phyloP scores from a whole-genome alignment of 2,797 vertebrate species.

The Hybognathus amarus region DNA sequence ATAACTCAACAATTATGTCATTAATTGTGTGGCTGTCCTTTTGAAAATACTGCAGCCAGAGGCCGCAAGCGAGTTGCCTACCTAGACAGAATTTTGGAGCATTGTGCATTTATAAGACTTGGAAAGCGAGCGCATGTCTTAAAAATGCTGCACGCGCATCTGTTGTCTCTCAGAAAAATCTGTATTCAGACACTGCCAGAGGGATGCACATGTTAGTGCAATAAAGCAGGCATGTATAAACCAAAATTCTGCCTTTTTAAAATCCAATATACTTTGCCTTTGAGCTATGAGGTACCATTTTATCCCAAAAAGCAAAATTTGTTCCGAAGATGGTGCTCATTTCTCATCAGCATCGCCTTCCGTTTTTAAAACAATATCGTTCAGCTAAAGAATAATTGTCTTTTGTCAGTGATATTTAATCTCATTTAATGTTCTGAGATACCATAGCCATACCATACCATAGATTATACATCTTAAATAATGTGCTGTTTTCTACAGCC shows the following conservation, averaged over 20 bases:
- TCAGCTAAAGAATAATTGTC: not conserved
- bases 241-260: not conserved
- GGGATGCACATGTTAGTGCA: not conserved
- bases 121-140: not conserved
- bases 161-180: not conserved
- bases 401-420: not conserved
- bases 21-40: not conserved
- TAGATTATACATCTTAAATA: not conserved
- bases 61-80: not conserved
- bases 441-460: too few relatives aligned
- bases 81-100: not conserved
- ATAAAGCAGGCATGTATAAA: not conserved
- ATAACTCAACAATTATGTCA: not conserved
- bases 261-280: not conserved
- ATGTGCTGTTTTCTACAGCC: not conserved
- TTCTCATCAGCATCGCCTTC: not conserved
- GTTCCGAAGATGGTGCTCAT: constrained; percentile 3
- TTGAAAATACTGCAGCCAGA: not conserved
- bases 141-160: not conserved
- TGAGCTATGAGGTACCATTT: not conserved
- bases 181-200: not conserved
- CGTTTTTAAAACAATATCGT: not conserved
- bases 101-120: not conserved
- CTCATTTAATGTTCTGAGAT: not conserved
- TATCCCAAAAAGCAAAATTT: not conserved